Percentiles rank a stretch among this genome's conserved stretches.
phyloP scores from a whole-genome alignment of 2,888 invertebrate species.

The Sinopyrophorus schimmeli region DNA sequence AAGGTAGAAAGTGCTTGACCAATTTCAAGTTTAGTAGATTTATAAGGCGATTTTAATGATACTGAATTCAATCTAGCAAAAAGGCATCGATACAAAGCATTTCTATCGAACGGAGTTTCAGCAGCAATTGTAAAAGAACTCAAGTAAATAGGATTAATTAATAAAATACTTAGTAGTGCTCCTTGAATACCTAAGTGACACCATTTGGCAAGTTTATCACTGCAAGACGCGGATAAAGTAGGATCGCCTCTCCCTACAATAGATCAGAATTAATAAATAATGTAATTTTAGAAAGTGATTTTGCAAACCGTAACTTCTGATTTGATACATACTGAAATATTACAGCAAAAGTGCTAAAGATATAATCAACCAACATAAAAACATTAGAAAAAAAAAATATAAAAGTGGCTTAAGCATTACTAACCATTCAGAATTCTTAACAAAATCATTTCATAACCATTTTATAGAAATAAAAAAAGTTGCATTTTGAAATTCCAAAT shows the following conservation, averaged over 20 bases:
- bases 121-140: slow-evolving; percentile 72
- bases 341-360: too few species aligned
- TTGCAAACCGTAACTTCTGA: too few species aligned
- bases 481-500: too few species aligned
- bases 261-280: background rate
- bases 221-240: slow-evolving; percentile 89
- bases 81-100: slow-evolving; percentile 58
- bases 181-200: slow-evolving; percentile 85
- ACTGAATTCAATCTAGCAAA: slow-evolving; percentile 49
- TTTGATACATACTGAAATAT: background rate
- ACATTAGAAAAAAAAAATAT: too few species aligned
- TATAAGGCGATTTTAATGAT: slow-evolving; percentile 36
- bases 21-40: slow-evolving; percentile 44
- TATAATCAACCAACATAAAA: too few species aligned
- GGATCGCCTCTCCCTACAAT: slow-evolving; percentile 75
- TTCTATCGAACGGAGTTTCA: slow-evolving; percentile 64
- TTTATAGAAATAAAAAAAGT: too few species aligned
- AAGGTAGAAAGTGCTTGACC: slow-evolving; percentile 53
- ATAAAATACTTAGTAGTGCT: slow-evolving; percentile 69
- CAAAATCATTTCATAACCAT: too few species aligned
- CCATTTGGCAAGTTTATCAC: slow-evolving; percentile 93
- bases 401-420: too few species aligned
- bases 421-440: too few species aligned
- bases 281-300: too few species aligned
- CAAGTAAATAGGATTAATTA: slow-evolving; percentile 70